phyloP scores from a whole-genome alignment of 2,113 vertebrate genomes.

The Hyperopisus bebe region DNA sequence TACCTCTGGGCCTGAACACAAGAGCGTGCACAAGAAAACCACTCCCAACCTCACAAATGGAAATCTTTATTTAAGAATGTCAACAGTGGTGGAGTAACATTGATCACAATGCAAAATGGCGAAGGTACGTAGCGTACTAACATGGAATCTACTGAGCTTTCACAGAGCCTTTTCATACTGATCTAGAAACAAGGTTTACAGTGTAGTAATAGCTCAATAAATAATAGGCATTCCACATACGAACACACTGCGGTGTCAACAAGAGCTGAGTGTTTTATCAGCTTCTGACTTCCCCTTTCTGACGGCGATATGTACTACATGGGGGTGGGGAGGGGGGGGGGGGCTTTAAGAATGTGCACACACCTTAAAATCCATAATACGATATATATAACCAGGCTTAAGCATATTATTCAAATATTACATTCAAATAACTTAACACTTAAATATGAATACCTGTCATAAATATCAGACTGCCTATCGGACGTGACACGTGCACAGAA shows the following conservation, averaged over 20 bases:
- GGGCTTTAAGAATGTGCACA: constrained; percentile 37
- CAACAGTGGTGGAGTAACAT: constrained; percentile 62
- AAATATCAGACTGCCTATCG: constrained; percentile 31
- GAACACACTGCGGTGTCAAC: constrained; percentile 46
- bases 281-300: constrained; percentile 39
- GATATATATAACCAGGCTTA: constrained; percentile 38
- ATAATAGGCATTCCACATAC: constrained; percentile 59
- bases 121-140: constrained; percentile 58
- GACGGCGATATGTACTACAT: constrained; percentile 22
- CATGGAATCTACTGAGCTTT: constrained; percentile 53
- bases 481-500: constrained; percentile 27
- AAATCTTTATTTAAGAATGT: constrained; percentile 67
- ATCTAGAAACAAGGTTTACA: constrained; percentile 54
- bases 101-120: constrained; percentile 65
- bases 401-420: constrained; percentile 45
- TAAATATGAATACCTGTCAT: constrained; percentile 38
- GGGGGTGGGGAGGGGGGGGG: not conserved
- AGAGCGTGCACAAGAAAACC: not conserved
- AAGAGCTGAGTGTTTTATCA: constrained; percentile 49
- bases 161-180: constrained; percentile 45
- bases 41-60: constrained; percentile 58
- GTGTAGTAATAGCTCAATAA: constrained; percentile 60
- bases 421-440: constrained; percentile 56
- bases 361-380: constrained; percentile 42
- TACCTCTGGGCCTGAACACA: not conserved